Evolutionary conservation across 2,888 invertebrate species (phyloP), one percentile per base, ranked within the genome.

Genomic region (Anodontia alba): DNA sequence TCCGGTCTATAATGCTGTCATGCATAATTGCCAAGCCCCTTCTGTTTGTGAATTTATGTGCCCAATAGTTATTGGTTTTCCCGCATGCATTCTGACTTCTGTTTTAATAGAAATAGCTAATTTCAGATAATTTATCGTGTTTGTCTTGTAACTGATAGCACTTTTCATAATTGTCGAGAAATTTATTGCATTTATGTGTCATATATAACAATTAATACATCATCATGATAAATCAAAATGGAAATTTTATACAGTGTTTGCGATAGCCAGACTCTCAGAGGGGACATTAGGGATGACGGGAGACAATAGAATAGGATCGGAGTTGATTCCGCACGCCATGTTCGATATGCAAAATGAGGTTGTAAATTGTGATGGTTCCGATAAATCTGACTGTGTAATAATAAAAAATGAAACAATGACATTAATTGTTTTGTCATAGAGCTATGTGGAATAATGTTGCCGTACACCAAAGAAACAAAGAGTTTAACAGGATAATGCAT

Each of bases 171-270:
- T 80, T 83, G 76, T 66, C 67, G 76, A 71, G 78, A 83, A 68
- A 77, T 86, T 86, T 86, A 86, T 78, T 73, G 70, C 79, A 62
- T 73, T 78, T 74, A 66, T 70, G 74, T 73, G 80, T 75, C 83
- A 81, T 86, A 83, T 76, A 83, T 43, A 73, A 83, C 76, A 76
- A 86, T 86, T 83, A 86, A 81, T 81, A 76, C 74, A 66, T 76
- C 79, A 80, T 83, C 80, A 78, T 66, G 51, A 67, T 86, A 83
- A 86, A 86, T 86, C 82, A 81, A 79, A 86, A 78, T 83, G 83
- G 75, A 81, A 83, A 81, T 83, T 83, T 78, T 76, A 81, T 79
- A 80, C 62, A 33, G 31, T 62, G 33, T 33, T n/a, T 62, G 62
- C 33, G 62, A 62, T 20, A 12, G 62, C 62, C 62, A 62, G 62